Evolutionary conservation across 2,888 invertebrate species (phyloP).

Genomic region (Chrysodeixis includens): DNA sequence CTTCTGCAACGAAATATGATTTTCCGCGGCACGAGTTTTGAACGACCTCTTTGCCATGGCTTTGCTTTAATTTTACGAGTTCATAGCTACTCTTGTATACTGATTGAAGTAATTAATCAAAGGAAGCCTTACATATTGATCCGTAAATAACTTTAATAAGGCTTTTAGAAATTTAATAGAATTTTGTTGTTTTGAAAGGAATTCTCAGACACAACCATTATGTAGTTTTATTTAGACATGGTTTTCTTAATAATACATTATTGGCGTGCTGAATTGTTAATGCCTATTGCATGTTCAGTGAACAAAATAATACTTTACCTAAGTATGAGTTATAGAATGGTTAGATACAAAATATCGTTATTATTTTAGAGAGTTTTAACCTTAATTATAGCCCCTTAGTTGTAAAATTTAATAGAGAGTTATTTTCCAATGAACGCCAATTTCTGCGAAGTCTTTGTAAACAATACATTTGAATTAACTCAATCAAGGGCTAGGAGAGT

Average conservation of each 20-base stretch:
- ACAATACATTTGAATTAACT: constrained; percentile 41
- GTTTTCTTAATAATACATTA: not conserved
- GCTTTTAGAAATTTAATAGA: not conserved
- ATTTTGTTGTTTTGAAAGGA: constrained; percentile 9
- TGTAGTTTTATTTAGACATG: too few relatives aligned
- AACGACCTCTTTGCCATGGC: constrained; percentile 74
- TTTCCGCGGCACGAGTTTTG: constrained; percentile 75
- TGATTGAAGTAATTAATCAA: constrained; percentile 37
- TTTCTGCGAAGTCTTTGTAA: constrained; percentile 2
- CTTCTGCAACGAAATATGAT: constrained; percentile 84
- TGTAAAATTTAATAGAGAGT: constrained; percentile 1
- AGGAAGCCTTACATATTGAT: constrained; percentile 43
- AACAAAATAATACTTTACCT: not conserved
- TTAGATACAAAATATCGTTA: not conserved
- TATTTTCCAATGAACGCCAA: not conserved
- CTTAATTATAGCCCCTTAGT: not conserved
- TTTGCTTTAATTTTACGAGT: constrained; percentile 73
- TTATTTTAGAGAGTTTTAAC: not conserved
- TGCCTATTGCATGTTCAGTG: not conserved
- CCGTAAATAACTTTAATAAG: constrained; percentile 27
- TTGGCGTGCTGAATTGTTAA: not conserved
- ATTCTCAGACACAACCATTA: not conserved
- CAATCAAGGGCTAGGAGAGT: constrained; percentile 45
- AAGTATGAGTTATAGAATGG: not conserved
- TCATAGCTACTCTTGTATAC: constrained; percentile 21